Evolutionary conservation across 2,113 vertebrate species (phyloP), one percentile per base, ranked within the genome.

Genomic region (Chrysochloris asiatica): DNA sequence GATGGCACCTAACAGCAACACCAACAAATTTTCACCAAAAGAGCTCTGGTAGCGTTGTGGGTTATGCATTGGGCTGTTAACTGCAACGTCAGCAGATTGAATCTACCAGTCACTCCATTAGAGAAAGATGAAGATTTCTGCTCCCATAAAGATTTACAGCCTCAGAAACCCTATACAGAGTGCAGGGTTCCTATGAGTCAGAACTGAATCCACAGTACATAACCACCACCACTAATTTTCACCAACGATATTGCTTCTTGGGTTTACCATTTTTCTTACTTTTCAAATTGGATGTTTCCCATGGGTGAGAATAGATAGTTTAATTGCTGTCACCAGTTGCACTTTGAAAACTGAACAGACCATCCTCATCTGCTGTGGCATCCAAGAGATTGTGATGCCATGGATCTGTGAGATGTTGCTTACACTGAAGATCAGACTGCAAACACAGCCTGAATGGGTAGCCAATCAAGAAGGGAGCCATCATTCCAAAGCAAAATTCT

Each of bases 171-270:
- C n/a, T n/a, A n/a, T n/a, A n/a, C n/a, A n/a, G n/a, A n/a, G n/a
- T n/a, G n/a, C n/a, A n/a, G n/a, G n/a, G n/a, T n/a, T n/a, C n/a
- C n/a, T n/a, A n/a, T n/a, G n/a, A n/a, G n/a, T n/a, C n/a, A n/a
- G n/a, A n/a, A n/a, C n/a, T n/a, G n/a, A n/a, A n/a, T n/a, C n/a
- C n/a, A n/a, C n/a, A n/a, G n/a, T n/a, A n/a, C n/a, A n/a, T n/a
- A n/a, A n/a, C n/a, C n/a, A n/a, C n/a, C n/a, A 77, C 43, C 54
- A 59, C n/a, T 47, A 90, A 50, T 93, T 71, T 86, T 86, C 1
- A 69, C 69, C 72, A 86, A 93, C 92, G 45, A 50, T 19, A 28
- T 41, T 41, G 3, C 78, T 89, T 93, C 54, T 85, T 76, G 4
- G 12, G 7, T 78, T 69, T 83, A 59, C n/a, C 45, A 1, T 82